Percentiles rank a stretch among this genome's conserved stretches.
phyloP scores from a whole-genome alignment of 2,888 invertebrate species.

The Lysandra coridon region DNA sequence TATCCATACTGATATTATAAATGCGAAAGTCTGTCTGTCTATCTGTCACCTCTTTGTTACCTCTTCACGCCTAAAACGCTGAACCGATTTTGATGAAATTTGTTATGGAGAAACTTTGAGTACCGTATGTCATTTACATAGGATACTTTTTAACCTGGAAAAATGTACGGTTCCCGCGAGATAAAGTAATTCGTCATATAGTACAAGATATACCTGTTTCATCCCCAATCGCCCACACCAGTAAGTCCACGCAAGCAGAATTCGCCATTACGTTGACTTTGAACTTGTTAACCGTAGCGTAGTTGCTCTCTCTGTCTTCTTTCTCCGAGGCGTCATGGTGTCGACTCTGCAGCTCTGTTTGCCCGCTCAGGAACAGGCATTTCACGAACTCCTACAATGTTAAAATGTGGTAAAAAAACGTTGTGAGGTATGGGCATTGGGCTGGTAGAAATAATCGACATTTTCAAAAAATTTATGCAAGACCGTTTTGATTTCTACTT shows the following conservation, averaged over 20 bases:
- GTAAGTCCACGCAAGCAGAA: constrained; percentile 97
- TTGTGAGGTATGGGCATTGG: too few relatives aligned
- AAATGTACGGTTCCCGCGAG: too few relatives aligned
- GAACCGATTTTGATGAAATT: too few relatives aligned
- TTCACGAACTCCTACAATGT: constrained; percentile 88
- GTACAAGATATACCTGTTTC: constrained; percentile 88
- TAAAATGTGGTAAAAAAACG: background rate
- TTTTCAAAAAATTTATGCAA: background rate
- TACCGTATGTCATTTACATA: too few relatives aligned
- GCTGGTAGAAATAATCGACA: background rate
- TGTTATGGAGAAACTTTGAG: too few relatives aligned
- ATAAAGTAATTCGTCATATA: too few relatives aligned
- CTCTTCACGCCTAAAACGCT: too few relatives aligned
- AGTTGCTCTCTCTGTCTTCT: constrained; percentile 90
- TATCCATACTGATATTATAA: too few relatives aligned
- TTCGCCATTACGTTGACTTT: constrained; percentile 98
- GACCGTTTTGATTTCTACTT: too few relatives aligned
- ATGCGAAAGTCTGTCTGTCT: too few relatives aligned
- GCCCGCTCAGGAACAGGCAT: constrained; percentile 93
- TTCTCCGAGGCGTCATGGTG: constrained; percentile 92
- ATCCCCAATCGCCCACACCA: constrained; percentile 98
- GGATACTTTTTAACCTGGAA: too few relatives aligned
- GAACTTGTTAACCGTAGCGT: constrained; percentile 91
- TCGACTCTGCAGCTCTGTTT: constrained; percentile 93
- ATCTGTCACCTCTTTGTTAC: too few relatives aligned